phyloP scores from a whole-genome alignment of 1,140 invertebrate species.

The Trichogramma pretiosum region DNA sequence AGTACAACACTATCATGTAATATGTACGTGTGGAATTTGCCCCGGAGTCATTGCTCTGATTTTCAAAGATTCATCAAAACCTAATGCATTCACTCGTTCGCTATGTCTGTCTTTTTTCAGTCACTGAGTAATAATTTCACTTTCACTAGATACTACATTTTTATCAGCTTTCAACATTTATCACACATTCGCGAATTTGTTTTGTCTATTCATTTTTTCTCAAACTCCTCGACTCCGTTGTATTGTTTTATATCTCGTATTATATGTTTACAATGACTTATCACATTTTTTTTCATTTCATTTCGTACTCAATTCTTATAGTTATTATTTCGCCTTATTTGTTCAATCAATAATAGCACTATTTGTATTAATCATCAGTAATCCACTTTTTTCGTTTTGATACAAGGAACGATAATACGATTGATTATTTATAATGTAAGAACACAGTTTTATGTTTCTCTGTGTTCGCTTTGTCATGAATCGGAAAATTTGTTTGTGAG shows the following conservation, averaged over 20 bases:
- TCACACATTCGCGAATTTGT: no score
- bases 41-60: conserved; percentile 16
- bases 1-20: no score
- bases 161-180: no score
- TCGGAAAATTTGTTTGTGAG: conserved; percentile 12
- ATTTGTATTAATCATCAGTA: conserved; percentile 41
- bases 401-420: conserved; percentile 47
- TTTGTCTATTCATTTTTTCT: no score
- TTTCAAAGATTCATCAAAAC: no score
- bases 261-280: conserved; percentile 42
- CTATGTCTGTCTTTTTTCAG: conserved; percentile 7
- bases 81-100: conserved; percentile 18
- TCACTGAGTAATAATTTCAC: conserved; percentile 27
- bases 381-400: conserved; percentile 38
- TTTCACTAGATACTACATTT: conserved; percentile 24
- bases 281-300: conserved; percentile 39
- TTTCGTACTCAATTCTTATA: conserved; percentile 22
- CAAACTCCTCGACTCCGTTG: conserved; percentile 11
- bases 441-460: no score
- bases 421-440: conserved; percentile 44
- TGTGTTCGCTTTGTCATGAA: not conserved
- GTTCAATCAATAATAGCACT: conserved; percentile 32
- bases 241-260: conserved; percentile 2
- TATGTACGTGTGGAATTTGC: conserved; percentile 8
- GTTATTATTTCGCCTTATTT: conserved; percentile 19